Evolutionary conservation across 1,140 invertebrate genomes (phyloP).

Genomic region (Potamilus streckersoni): DNA sequence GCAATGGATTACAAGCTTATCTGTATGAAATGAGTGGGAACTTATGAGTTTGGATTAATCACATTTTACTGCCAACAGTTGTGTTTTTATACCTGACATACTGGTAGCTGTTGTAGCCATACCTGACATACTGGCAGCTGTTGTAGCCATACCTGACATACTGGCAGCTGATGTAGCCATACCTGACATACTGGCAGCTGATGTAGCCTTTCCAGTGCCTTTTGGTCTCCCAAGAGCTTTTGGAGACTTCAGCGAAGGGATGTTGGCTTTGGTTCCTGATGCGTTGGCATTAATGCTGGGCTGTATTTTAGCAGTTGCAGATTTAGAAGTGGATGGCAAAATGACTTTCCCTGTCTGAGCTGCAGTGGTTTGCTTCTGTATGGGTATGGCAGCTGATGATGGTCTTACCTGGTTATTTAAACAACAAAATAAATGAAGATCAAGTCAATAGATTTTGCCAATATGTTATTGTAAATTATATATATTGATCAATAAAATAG

Average conservation of each 20-base stretch:
- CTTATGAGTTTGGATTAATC: no score
- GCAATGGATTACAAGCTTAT: no score
- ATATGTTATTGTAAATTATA: no score
- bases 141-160: constrained; percentile 13
- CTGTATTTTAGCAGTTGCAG: constrained; percentile 49
- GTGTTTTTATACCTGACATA: background rate
- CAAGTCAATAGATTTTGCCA: no score
- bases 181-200: constrained; percentile 11
- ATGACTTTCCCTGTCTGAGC: constrained; percentile 39
- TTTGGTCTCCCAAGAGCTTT: constrained; percentile 28
- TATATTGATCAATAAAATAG: no score
- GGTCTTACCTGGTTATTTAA: no score
- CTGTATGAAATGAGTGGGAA: no score
- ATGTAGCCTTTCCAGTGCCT: constrained; percentile 27
- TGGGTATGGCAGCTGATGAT: constrained; percentile 16
- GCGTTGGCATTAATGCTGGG: constrained; percentile 28
- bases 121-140: constrained; percentile 19
- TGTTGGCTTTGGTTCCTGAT: constrained; percentile 25
- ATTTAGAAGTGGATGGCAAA: constrained; percentile 41
- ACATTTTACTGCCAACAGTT: no score
- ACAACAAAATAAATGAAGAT: no score
- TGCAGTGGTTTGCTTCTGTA: constrained; percentile 30
- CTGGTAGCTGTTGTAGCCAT: constrained; percentile 21
- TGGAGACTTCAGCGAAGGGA: constrained; percentile 21
- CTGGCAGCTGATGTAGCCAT: constrained; percentile 19